A percentile compares a stretch with the other conserved stretches of the same genome.
Conservation (phyloP, 1,140 invertebrate species). For the Listronotus bonariensis region DNA sequence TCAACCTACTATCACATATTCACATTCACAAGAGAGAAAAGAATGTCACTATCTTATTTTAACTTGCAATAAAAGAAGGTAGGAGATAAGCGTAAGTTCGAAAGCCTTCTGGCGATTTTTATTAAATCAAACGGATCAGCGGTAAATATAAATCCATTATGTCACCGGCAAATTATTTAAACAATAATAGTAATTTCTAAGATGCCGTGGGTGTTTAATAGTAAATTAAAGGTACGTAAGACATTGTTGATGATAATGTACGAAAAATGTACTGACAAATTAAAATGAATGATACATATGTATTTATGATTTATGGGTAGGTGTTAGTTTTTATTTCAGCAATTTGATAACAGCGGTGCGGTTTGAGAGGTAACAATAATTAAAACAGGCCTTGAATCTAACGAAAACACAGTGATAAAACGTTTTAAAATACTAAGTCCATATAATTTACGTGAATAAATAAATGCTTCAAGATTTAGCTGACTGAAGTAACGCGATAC, state of each 20-base stretch:
- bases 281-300: neutral
- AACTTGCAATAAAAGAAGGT: neutral
- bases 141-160: constrained; percentile 32
- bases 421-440: neutral
- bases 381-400: constrained; percentile 5
- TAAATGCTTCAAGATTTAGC: too few species aligned
- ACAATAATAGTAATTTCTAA: constrained; percentile 10
- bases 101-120: neutral
- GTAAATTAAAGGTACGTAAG: neutral
- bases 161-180: constrained; percentile 25
- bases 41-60: neutral
- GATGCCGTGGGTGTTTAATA: constrained; percentile 15
- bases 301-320: too few species aligned
- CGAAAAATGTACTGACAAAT: neutral
- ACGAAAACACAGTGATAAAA: neutral
- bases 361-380: neutral
- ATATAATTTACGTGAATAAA: too few species aligned
- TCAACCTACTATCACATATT: neutral
- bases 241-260: too few species aligned
- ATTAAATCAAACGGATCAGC: neutral
- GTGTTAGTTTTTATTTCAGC: neutral
- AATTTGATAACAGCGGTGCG: neutral
- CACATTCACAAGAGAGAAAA: neutral
- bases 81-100: neutral
- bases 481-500: too few species aligned